Evolutionary conservation across 2,888 invertebrate genomes (phyloP), one percentile per base, ranked within the genome.

Genomic region (Vesta saturnalis): DNA sequence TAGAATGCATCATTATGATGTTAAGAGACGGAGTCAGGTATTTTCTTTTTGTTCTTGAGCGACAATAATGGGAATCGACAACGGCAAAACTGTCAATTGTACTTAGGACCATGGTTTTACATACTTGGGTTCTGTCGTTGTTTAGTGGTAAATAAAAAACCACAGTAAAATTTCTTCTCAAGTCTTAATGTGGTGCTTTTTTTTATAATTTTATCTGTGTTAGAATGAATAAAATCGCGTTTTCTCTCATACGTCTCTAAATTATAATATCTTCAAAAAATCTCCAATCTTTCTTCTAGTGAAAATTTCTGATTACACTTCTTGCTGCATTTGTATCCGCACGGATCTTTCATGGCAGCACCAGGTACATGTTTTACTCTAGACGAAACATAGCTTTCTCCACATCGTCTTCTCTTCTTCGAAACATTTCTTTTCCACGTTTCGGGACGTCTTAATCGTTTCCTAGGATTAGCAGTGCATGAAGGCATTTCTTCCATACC

Each of bases 1-100:
- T n/a, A n/a, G n/a, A n/a, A n/a, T n/a, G n/a, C n/a, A n/a, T n/a
- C n/a, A n/a, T n/a, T 63, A 46, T 22, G 52, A 22, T 43, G 23
- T 30, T 54, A 6, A 49, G 22, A 23, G 54, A 60, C 22, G 62
- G 35, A 35, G 16, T 18, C 15, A 62, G 49, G 14, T 62, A 62
- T 55, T 54, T 52, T 30, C 54, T 21, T 54, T 16, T 54, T 5
- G 62, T 54, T 15, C 30, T 54, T 5, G 62, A 49, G 5, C 54
- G 12, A n/a, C n/a, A n/a, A n/a, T n/a, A n/a, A n/a, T n/a, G n/a
- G n/a, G n/a, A n/a, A n/a, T n/a, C n/a, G n/a, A 30, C 62, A 62
- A 54, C 52, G 54, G 14, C 21, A 23, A 23, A 52, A 62, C 12
- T 4, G 12, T 43, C 14, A 12, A 43, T 43, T 6, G 30, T 10